Evolutionary conservation across 2,797 vertebrate genomes (phyloP).

Genomic region (Cynodonichthys magdalenae): DNA sequence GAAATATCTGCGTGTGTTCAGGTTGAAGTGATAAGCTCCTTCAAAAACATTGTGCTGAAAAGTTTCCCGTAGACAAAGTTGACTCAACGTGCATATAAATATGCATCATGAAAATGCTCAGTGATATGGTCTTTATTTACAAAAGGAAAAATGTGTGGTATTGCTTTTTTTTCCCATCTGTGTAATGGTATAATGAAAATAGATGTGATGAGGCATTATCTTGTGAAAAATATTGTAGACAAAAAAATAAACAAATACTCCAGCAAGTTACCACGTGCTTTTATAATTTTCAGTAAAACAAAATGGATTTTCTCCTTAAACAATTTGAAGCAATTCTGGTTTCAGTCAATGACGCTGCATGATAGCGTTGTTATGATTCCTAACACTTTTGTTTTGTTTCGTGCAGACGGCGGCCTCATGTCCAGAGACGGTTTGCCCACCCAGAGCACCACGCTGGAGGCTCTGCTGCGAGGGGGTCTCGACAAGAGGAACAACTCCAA

Average conservation of each 20-base stretch:
- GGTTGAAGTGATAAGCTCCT: constrained; percentile 45
- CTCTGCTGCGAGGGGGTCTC: constrained; percentile 90
- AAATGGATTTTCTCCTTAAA: neutral
- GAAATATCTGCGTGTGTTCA: constrained; percentile 51
- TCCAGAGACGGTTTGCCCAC: constrained; percentile 89
- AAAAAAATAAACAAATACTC: constrained; percentile 31
- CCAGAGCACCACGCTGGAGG: constrained; percentile 94
- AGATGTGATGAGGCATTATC: constrained; percentile 37
- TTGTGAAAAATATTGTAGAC: constrained; percentile 10
- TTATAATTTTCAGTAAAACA: constrained; percentile 21
- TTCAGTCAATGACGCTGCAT: constrained; percentile 4
- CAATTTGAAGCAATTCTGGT: constrained; percentile 3
- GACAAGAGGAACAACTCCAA: constrained; percentile 91
- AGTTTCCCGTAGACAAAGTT: constrained; percentile 43
- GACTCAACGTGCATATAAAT: constrained; percentile 4
- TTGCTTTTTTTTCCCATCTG: neutral
- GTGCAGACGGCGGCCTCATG: constrained; percentile 87
- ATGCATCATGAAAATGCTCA: constrained; percentile 4
- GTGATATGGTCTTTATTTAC: constrained; percentile 11
- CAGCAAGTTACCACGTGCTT: constrained; percentile 27
- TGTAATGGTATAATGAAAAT: constrained; percentile 19
- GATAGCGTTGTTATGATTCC: constrained; percentile 16
- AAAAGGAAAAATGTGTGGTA: constrained; percentile 11
- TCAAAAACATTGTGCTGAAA: constrained; percentile 20
- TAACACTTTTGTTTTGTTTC: neutral